A percentile compares a stretch with the other conserved stretches of the same genome.
Conservation (phyloP, 2,888 invertebrate genomes). For the Sussaba pulchella region DNA sequence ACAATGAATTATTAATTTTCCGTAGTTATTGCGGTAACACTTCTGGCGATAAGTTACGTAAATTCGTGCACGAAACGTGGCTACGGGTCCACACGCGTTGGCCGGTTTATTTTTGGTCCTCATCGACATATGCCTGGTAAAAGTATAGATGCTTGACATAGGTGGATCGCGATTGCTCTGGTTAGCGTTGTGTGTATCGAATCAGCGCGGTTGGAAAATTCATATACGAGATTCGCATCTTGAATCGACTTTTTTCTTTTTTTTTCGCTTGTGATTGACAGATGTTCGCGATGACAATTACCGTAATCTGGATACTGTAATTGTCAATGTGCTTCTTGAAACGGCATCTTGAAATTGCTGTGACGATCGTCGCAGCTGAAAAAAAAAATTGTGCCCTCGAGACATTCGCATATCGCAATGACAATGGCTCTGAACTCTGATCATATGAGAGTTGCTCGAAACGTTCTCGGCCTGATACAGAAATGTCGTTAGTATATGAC, state of each 20-base stretch:
- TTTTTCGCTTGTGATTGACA: not conserved
- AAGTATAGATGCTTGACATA: conserved; percentile 5
- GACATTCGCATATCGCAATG: not conserved
- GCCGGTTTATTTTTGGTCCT: conserved; percentile 33
- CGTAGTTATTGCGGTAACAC: too few relatives aligned
- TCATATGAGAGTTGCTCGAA: too few relatives aligned
- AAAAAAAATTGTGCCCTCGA: too few relatives aligned
- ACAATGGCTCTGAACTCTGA: conserved; percentile 13
- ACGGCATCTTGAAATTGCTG: too few relatives aligned
- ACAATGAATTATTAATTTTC: not conserved
- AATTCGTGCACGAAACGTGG: conserved; percentile 30
- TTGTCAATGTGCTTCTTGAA: conserved; percentile 7
- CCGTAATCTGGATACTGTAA: not conserved
- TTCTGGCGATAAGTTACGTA: conserved; percentile 37
- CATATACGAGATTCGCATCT: conserved; percentile 2
- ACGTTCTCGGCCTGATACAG: too few relatives aligned
- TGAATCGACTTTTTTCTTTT: not conserved
- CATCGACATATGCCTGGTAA: not conserved
- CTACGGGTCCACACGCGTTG: conserved; percentile 23
- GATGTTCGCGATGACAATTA: not conserved
- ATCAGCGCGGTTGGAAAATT: conserved; percentile 13
- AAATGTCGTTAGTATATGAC: too few relatives aligned
- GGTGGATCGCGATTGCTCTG: not conserved
- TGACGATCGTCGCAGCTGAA: too few relatives aligned
- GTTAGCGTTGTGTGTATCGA: not conserved